Evolutionary conservation across 2,113 vertebrate genomes (phyloP), one percentile per base, ranked within the genome.

Genomic region (Eleginops maclovinus): DNA sequence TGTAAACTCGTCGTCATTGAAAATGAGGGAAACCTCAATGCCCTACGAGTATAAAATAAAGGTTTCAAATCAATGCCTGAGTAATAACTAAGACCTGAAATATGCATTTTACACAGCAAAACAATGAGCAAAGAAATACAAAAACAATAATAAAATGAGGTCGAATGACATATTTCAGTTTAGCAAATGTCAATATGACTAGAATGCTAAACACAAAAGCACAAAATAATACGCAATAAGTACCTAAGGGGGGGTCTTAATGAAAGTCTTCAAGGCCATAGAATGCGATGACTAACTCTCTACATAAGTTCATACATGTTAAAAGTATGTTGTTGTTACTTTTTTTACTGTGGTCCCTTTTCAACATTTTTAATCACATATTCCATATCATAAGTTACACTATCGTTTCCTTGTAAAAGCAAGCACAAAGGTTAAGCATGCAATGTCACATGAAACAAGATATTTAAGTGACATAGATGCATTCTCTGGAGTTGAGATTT

Each of bases 261-360:
- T 88, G 86, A 80, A 89, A 82, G 61, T 81, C 13, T 77, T 63
- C 59, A 82, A 76, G 24, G 62, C 85, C 22, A 47, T 75, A 9
- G 44, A 73, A 79, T 86, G 44, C 62, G 51, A 59, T 73, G 22
- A 56, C 26, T 54, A 51, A 68, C 41, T 77, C 28, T 77, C 19
- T 31, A 15, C 75, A 64, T 36, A 53, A 67, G 28, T 50, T 43
- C 66, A 55, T 88, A 72, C 70, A 71, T 26, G 46, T 54, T 43
- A 63, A 36, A 11, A 59, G 53, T 55, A 22, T 55, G 26, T 54
- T 26, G 4, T 65, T 44, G 3, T 31, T 36, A 8, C 8, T 1
- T 70, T 64, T 66, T 31, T 67, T n/a, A 67, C 53, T 77, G 24
- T 90, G 90, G 89, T 90, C 89, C 89, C 75, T 83, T 88, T 85